Evolutionary conservation across 2,113 vertebrate species (phyloP).

Genomic region (Dasyprocta punctata): DNA sequence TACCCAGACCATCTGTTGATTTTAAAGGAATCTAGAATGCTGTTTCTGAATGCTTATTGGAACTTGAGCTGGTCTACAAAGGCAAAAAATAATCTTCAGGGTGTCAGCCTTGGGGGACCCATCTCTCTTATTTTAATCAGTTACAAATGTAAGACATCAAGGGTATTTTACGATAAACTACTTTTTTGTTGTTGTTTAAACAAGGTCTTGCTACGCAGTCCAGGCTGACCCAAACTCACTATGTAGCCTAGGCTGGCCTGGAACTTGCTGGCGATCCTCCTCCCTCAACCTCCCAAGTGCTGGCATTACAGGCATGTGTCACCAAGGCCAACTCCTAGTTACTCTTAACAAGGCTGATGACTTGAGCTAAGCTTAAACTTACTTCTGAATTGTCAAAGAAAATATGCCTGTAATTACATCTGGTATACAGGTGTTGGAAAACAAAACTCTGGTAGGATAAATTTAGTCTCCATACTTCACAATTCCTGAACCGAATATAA

Average conservation of each 20-base stretch:
- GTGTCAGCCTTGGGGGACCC: neutral
- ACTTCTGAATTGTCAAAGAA: constrained; percentile 37
- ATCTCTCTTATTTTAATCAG: neutral
- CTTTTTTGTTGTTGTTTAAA: neutral
- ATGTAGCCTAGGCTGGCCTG: too few relatives aligned
- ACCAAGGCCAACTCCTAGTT: neutral
- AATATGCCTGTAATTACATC: neutral
- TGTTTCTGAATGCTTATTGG: neutral
- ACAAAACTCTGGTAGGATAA: constrained; percentile 15
- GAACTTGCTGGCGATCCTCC: too few relatives aligned
- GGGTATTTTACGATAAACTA: constrained; percentile 33
- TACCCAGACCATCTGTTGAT: neutral
- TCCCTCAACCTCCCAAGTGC: too few relatives aligned
- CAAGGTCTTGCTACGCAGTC: neutral
- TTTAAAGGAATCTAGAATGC: neutral
- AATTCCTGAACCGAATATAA: constrained; percentile 24
- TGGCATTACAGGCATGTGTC: too few relatives aligned
- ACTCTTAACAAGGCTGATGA: neutral
- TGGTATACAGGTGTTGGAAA: neutral
- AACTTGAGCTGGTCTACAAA: neutral
- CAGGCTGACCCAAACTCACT: neutral
- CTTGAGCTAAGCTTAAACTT: constrained; percentile 19
- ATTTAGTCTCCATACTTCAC: neutral
- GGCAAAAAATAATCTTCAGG: neutral
- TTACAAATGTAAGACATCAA: constrained; percentile 46